These are phyloP conservation scores for Stratiomys singularior DNA, from an alignment of 2,888 invertebrate species.

Conservation along the genomic window DNA sequence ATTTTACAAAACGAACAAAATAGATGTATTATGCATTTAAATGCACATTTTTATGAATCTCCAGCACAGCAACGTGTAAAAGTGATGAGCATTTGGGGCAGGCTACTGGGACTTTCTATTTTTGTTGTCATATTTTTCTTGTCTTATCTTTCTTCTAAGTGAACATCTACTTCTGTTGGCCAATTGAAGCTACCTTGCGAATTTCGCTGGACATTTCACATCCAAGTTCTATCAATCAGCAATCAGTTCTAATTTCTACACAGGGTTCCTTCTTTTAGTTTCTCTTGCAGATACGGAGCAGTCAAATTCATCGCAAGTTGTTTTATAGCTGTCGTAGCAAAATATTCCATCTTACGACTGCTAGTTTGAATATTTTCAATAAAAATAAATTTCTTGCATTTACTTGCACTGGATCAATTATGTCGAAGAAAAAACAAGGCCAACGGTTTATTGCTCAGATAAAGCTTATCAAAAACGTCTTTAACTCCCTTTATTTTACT, in stretches of 20 bases:
- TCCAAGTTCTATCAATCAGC: no score
- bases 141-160: no score
- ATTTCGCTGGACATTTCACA: no score
- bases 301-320: not conserved
- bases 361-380: slow-evolving; percentile 1
- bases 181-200: no score
- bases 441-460: not conserved
- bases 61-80: no score
- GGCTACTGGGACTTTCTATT: no score
- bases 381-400: slow-evolving; percentile 1
- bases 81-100: no score
- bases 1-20: no score
- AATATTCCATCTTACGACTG: not conserved
- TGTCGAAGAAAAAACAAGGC: not conserved
- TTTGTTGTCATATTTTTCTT: no score
- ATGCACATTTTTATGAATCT: no score
- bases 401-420: not conserved
- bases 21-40: no score
- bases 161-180: no score
- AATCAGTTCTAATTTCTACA: not conserved
- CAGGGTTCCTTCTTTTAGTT: not conserved
- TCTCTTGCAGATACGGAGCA: not conserved
- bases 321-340: not conserved
- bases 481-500: not conserved
- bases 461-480: slow-evolving; percentile 5